Evolutionary conservation across 92 coral and sea anemone genomes (phyloP).

Genomic region (Parazoanthus atlanticus): DNA sequence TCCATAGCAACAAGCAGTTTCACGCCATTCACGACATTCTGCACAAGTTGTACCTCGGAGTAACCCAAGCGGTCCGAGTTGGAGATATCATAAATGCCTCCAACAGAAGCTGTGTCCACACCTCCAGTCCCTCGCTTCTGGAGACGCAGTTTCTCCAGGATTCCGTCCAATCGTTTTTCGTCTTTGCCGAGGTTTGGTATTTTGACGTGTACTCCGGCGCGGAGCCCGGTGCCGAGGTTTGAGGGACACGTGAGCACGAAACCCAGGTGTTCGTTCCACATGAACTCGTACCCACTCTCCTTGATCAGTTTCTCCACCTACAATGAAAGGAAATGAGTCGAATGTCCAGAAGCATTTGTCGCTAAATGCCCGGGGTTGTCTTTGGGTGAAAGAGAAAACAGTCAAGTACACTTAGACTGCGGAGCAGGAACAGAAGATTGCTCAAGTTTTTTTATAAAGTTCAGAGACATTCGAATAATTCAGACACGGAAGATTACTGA

Average conservation of each 20-base stretch:
- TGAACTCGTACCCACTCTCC: conserved; percentile 78
- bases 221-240: conserved; percentile 97
- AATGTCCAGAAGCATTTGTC: not conserved
- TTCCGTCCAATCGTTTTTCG: conserved; percentile 75
- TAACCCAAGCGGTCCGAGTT: conserved; percentile 92
- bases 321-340: not conserved
- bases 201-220: conserved; percentile 95
- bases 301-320: conserved; percentile 87
- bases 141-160: conserved; percentile 80
- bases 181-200: conserved; percentile 84
- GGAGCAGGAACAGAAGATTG: no score
- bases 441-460: no score
- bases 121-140: conserved; percentile 99
- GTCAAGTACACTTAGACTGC: no score
- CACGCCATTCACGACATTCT: conserved; percentile 87
- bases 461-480: no score
- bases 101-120: conserved; percentile 95
- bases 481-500: no score
- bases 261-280: conserved; percentile 99
- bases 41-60: conserved; percentile 93
- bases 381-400: no score
- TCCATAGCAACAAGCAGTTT: conserved; percentile 87
- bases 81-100: conserved; percentile 93
- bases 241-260: conserved; percentile 96
- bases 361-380: no score